Evolutionary conservation across 2,888 invertebrate species (phyloP), one percentile per base, ranked within the genome.

Genomic region (Pseudococcus jackbeardsleyi): DNA sequence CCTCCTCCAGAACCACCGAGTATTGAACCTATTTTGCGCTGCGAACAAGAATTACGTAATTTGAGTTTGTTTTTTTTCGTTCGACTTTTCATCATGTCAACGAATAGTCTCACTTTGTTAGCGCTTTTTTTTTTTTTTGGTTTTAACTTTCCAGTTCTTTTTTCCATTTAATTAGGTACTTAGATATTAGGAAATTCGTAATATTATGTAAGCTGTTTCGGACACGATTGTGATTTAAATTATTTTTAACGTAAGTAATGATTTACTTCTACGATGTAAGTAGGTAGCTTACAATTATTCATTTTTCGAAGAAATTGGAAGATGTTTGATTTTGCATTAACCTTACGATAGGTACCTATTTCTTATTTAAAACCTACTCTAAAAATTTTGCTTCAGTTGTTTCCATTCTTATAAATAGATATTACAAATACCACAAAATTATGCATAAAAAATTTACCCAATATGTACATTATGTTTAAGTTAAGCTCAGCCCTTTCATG

Each of bases 11-110:
- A 86, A 54, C 88, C 89, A 84, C 89, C 89, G 54, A 89, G 79
- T 22, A 89, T 85, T 88, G 79, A 72, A 46, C 89, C 87, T 82
- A 89, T 17, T 89, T 89, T 89, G 79, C 89, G 89, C 89, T 89
- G 89, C 88, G 89, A 89, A 89, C 79, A 88, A 88, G 17, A 82
- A 88, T 50, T 11, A 77, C 12, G 64, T 64, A 26, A 50, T 72
- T n/a, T 87, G 19, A 82, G 46, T 46, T 79, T n/a, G n/a, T 42
- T 46, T 82, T 82, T n/a, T 4, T 11, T 77, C 17, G 15, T 17
- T 77, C 15, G 33, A 33, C 39, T 26, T 15, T 59, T 33, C 39
- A 50, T 17, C 50, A 26, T 59, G n/a, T 59, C 59, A 33, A 39
- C 79, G 79, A 79, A 59, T 42, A 17, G 1, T 48, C 84, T 84